Evolutionary conservation across 2,888 invertebrate species (phyloP).

Genomic region (Dasypolia templi): DNA sequence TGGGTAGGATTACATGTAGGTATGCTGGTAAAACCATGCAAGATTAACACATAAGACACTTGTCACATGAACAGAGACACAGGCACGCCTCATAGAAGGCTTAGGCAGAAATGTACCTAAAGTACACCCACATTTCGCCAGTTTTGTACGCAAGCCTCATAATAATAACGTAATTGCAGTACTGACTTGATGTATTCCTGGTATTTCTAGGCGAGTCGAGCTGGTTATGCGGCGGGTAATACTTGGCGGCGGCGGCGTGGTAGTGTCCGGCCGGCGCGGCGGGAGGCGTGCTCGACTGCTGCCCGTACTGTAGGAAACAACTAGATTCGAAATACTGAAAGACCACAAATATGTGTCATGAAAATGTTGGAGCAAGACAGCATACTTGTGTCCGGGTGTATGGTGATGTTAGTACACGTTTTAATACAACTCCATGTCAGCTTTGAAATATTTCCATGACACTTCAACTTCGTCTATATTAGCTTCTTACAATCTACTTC

Average conservation of each 20-base stretch:
- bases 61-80: neutral
- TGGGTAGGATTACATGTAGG: neutral
- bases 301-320: conserved; percentile 82
- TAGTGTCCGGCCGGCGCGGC: conserved; percentile 77
- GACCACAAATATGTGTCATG: conserved; percentile 48
- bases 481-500: neutral
- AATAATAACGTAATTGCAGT: neutral
- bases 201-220: conserved; percentile 90
- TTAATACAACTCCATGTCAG: neutral
- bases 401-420: conserved; percentile 26
- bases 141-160: neutral
- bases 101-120: no score
- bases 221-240: conserved; percentile 91
- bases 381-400: conserved; percentile 21
- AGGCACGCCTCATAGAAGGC: neutral
- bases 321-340: conserved; percentile 57
- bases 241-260: conserved; percentile 89
- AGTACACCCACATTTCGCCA: no score
- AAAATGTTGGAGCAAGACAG: conserved; percentile 34
- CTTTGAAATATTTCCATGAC: conserved; percentile 37
- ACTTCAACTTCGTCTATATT: conserved; percentile 1
- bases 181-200: conserved; percentile 84
- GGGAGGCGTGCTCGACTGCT: conserved; percentile 92
- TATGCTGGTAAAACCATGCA: neutral
- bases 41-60: neutral